A percentile compares a stretch with the other conserved stretches of the same genome.
Evolutionary conservation across 2,888 invertebrate species (phyloP).

Genomic region (Hyposoter dolosus): DNA sequence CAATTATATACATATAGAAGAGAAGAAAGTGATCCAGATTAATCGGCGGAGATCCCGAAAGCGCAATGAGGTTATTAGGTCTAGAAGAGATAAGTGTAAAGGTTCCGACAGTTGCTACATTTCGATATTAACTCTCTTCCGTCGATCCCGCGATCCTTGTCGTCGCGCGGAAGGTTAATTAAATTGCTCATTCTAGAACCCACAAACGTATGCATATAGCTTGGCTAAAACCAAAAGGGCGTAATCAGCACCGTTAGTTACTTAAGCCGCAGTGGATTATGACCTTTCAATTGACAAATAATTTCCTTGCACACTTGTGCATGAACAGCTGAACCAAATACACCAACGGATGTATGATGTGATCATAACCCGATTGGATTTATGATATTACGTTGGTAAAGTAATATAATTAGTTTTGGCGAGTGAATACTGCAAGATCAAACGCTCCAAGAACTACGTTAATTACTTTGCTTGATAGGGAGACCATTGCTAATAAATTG

Average conservation of each 20-base stretch:
- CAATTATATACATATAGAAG: conserved; percentile 20
- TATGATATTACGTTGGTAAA: conserved; percentile 44
- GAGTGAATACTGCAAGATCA: conserved; percentile 26
- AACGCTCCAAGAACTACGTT: conserved; percentile 7
- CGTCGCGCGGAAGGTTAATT: conserved; percentile 55
- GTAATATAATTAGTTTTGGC: conserved; percentile 54
- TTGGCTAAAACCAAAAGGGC: conserved; percentile 24
- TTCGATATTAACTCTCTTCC: conserved; percentile 65
- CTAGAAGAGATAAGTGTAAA: conserved; percentile 40
- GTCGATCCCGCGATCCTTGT: conserved; percentile 37
- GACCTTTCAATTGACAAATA: neutral
- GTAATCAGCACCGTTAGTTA: neutral
- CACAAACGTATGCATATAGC: neutral
- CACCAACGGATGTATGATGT: conserved; percentile 40
- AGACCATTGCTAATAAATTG: conserved; percentile 37
- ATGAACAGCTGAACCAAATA: conserved; percentile 18
- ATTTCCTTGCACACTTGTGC: neutral
- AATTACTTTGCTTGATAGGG: conserved; percentile 37
- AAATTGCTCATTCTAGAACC: conserved; percentile 48
- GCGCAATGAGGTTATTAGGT: conserved; percentile 44
- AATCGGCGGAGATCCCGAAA: conserved; percentile 54
- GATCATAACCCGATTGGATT: conserved; percentile 47
- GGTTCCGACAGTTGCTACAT: conserved; percentile 48
- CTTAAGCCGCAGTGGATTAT: neutral
- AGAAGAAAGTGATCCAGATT: conserved; percentile 56